phyloP scores from a whole-genome alignment of 2,797 vertebrate species.

The Carapus acus region DNA sequence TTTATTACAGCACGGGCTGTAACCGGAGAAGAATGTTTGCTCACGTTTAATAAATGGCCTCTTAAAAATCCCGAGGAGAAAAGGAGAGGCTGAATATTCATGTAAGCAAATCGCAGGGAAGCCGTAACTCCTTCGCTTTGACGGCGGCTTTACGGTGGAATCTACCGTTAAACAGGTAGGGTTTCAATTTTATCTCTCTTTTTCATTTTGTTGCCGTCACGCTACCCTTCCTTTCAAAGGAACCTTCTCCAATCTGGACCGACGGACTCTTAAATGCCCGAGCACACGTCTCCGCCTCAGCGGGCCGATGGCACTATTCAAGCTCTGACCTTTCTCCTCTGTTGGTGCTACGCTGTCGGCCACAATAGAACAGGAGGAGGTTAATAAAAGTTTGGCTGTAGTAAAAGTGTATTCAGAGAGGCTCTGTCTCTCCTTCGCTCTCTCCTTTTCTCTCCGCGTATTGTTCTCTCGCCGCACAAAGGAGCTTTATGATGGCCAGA shows the following conservation, averaged over 20 bases:
- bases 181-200: slow-evolving; percentile 20
- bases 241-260: slow-evolving; percentile 37
- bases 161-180: slow-evolving; percentile 21
- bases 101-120: slow-evolving; percentile 31
- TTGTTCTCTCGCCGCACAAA: slow-evolving; percentile 41
- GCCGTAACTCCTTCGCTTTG: slow-evolving; percentile 47
- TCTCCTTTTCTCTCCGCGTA: slow-evolving; percentile 10
- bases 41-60: slow-evolving; percentile 57
- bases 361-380: slow-evolving; percentile 52
- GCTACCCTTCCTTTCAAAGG: slow-evolving; percentile 22
- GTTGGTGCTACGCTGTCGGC: slow-evolving; percentile 33
- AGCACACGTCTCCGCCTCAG: slow-evolving; percentile 26
- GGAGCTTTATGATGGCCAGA: slow-evolving; percentile 43
- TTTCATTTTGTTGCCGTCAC: slow-evolving; percentile 10
- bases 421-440: slow-evolving; percentile 20
- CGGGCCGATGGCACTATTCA: slow-evolving; percentile 46
- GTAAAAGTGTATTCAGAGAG: slow-evolving; percentile 39
- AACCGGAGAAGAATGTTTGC: slow-evolving; percentile 58
- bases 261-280: slow-evolving; percentile 49
- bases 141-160: slow-evolving; percentile 42
- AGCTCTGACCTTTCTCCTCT: slow-evolving; percentile 32
- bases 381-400: slow-evolving; percentile 45
- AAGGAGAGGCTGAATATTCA: slow-evolving; percentile 44
- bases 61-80: slow-evolving; percentile 46
- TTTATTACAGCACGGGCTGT: slow-evolving; percentile 53